phyloP scores from a whole-genome alignment of 1,140 invertebrate species.

The Trinorchestia longiramus region DNA sequence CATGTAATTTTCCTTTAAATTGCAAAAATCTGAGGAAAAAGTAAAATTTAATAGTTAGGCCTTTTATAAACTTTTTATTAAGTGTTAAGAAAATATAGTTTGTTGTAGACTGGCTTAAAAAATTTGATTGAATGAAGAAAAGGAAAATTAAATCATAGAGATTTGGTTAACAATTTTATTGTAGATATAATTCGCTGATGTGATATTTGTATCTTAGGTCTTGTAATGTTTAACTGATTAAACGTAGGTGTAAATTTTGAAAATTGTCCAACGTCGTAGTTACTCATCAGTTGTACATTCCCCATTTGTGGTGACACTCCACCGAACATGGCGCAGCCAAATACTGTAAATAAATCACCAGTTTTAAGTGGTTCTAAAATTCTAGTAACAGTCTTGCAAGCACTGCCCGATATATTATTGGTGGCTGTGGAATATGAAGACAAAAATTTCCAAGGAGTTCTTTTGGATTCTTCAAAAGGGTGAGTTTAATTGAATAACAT shows the following conservation, averaged over 20 bases:
- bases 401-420: slow-evolving; percentile 4
- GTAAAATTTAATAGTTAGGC: too few relatives aligned
- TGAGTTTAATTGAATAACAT: background rate
- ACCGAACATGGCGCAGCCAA: background rate
- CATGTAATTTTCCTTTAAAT: too few relatives aligned
- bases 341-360: background rate
- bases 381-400: background rate
- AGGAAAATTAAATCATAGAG: too few relatives aligned
- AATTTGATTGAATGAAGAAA: too few relatives aligned
- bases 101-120: too few relatives aligned
- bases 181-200: too few relatives aligned
- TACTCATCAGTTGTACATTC: background rate
- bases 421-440: background rate
- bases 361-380: background rate
- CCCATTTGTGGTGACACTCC: background rate
- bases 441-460: slow-evolving; percentile 25
- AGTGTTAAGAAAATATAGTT: too few relatives aligned
- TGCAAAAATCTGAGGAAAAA: too few relatives aligned
- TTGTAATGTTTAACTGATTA: background rate
- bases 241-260: background rate
- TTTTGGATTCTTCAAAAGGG: slow-evolving; percentile 2
- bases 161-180: too few relatives aligned
- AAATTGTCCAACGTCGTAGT: background rate
- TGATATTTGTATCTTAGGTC: background rate
- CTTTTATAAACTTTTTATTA: too few relatives aligned